Evolutionary conservation across 2,113 vertebrate genomes (phyloP), one percentile per base, ranked within the genome.

Genomic region (Asarcornis scutulata): DNA sequence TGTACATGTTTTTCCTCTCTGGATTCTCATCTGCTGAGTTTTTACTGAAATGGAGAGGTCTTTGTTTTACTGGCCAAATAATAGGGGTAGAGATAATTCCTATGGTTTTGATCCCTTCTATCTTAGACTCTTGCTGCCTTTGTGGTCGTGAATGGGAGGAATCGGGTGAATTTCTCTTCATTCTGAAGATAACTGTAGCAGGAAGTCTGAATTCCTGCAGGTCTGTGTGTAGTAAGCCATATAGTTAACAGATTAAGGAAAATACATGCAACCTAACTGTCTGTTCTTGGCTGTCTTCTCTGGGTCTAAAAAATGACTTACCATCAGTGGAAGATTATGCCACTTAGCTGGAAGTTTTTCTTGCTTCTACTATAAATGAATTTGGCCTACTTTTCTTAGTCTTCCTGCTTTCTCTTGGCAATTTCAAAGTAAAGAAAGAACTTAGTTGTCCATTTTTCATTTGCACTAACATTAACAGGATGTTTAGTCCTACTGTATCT

Each of bases 21-120:
- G 83, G 78, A 10, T 84, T 72, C 86, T 93, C 64, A 96, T 96
- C 96, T 98, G 98, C 26, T 91, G 89, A 83, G 71, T 71, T 97
- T 77, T 91, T 97, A 88, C 73, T 90, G 90, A 82, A 95, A 81
- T 1, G 68, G 62, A 96, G 89, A 95, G 96, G 96, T 87, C 95
- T 98, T 96, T 98, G 98, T 94, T 98, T 99, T 67, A 98, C 91
- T 55, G 98, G 98, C 97, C 98, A 98, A 96, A 98, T 95, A 88
- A 99, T 66, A 75, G 98, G 98, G 3, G 98, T 99, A 90, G 98
- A 99, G 78, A 99, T 99, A 94, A 98, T 98, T 69, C 98, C 98
- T 93, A 99, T 97, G 44, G 72, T 96, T 98, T 95, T 96, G 75
- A 97, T 53, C 74, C 93, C 97, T 97, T 96, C 92, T 95, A 97